Percentiles rank a stretch among this genome's conserved stretches.
phyloP scores from a whole-genome alignment of 30 jellyfish, hydroid and myxozoan species.

The Cassiopea andromeda region DNA sequence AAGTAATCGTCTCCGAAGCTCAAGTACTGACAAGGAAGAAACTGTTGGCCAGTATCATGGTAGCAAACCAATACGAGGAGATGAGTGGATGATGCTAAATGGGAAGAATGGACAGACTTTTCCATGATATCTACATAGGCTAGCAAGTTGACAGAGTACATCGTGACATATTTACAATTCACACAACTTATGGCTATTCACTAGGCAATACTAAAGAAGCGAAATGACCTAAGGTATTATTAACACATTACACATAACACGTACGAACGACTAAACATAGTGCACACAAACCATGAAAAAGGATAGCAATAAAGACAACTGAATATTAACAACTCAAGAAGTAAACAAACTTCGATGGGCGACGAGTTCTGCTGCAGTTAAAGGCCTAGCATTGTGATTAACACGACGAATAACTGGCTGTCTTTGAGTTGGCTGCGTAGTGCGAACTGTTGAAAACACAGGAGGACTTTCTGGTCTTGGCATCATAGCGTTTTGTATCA shows the following conservation, averaged over 20 bases:
- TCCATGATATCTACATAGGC: too few relatives aligned
- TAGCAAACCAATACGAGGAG: too few relatives aligned
- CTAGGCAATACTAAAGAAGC: too few relatives aligned
- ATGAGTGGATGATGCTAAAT: too few relatives aligned
- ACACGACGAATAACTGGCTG: conserved; percentile 81
- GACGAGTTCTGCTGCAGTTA: conserved; percentile 76
- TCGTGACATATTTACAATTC: too few relatives aligned
- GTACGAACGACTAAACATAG: not conserved
- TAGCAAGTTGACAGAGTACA: too few relatives aligned
- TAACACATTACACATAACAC: not conserved
- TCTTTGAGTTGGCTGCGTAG: conserved; percentile 48
- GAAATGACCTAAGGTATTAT: too few relatives aligned
- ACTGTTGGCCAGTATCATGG: too few relatives aligned
- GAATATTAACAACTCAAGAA: not conserved
- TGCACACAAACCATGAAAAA: not conserved
- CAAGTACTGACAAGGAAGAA: too few relatives aligned
- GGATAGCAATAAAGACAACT: not conserved
- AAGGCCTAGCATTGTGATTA: conserved; percentile 75
- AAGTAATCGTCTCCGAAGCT: too few relatives aligned
- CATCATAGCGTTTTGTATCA: conserved; percentile 44
- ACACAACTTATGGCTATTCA: too few relatives aligned
- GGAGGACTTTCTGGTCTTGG: conserved; percentile 74
- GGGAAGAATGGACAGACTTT: too few relatives aligned
- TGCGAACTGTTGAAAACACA: conserved; percentile 34
- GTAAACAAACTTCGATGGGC: conserved; percentile 64